Evolutionary conservation across 2,797 vertebrate genomes (phyloP), one percentile per base, ranked within the genome.

Genomic region (Hydrolagus colliei): DNA sequence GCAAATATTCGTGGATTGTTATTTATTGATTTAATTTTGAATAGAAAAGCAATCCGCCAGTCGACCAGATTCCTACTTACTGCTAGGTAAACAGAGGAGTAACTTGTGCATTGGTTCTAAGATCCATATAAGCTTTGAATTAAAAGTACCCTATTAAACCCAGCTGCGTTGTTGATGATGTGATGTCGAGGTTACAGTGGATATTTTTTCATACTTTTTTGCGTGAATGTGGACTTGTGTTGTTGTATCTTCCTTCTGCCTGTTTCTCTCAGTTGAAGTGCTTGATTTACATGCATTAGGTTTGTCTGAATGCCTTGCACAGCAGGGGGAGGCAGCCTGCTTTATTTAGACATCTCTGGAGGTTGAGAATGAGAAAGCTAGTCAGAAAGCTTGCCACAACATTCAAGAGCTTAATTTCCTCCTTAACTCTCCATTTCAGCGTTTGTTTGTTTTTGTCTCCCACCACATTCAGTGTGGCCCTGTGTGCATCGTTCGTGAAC

Each of bases 251-350:
- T 65, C 4, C 78, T 80, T 80, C 13, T 67, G 63, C 78, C 9
- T 4, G 32, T 20, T 65, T 84, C 18, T 77, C 32, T 71, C 6
- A 20, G 63, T 71, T 67, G n/a, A 20, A 4, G 16, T 18, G 32
- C 65, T 71, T 52, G 79, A 84, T 84, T 84, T 71, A 52, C 79
- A 84, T 84, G 32, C 4, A 10, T 68, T 35, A 20, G 65, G 65
- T 71, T 84, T 35, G 4, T 84, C 65, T 52, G 79, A 80, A 71
- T 84, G 32, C 79, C 32, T 27, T 84, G 79, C 79, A 84, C 79
- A 84, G 79, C 65, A 71, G 79, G 79, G 79, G 79, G 79, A 84
- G 65, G 79, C 32, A 84, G 79, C 12, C 32, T 71, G 65, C 65
- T 84, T n/a, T 41, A 52, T 84, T 84, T 20, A 16, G 9, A 71